Evolutionary conservation across 1,140 invertebrate genomes (phyloP).

Genomic region (Sarcophaga peregrina): DNA sequence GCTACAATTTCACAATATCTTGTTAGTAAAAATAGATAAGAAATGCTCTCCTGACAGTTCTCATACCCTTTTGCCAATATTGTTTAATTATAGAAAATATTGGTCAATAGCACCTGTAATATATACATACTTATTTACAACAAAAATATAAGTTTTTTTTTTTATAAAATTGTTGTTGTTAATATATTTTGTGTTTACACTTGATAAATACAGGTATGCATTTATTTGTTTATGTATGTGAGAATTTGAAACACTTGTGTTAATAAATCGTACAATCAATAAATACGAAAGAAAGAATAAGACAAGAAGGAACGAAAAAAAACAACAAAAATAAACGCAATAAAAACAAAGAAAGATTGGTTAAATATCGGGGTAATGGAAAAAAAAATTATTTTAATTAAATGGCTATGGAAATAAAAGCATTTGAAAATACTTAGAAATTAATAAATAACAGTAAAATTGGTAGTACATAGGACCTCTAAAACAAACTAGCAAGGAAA

Average conservation of each 20-base stretch:
- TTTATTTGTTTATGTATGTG: slow-evolving; percentile 17
- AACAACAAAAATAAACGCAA: neutral
- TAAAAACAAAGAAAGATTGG: neutral
- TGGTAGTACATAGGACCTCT: no score
- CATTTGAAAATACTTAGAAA: no score
- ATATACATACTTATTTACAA: neutral
- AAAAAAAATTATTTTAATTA: no score
- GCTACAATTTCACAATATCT: no score
- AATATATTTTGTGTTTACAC: neutral
- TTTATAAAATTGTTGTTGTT: neutral
- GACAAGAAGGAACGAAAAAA: neutral
- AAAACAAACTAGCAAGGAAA: no score
- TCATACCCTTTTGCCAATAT: no score
- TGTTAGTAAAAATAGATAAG: no score
- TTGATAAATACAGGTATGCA: neutral
- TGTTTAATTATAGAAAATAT: neutral
- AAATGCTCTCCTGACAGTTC: no score
- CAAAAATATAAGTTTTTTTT: neutral
- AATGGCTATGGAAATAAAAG: no score
- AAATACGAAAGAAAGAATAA: neutral
- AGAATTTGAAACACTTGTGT: slow-evolving; percentile 15
- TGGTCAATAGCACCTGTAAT: neutral
- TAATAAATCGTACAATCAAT: neutral
- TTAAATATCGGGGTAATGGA: neutral
- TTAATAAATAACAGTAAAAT: no score